phyloP scores from a whole-genome alignment of 2,113 vertebrate species.

The Malurus alboscapulatus region DNA sequence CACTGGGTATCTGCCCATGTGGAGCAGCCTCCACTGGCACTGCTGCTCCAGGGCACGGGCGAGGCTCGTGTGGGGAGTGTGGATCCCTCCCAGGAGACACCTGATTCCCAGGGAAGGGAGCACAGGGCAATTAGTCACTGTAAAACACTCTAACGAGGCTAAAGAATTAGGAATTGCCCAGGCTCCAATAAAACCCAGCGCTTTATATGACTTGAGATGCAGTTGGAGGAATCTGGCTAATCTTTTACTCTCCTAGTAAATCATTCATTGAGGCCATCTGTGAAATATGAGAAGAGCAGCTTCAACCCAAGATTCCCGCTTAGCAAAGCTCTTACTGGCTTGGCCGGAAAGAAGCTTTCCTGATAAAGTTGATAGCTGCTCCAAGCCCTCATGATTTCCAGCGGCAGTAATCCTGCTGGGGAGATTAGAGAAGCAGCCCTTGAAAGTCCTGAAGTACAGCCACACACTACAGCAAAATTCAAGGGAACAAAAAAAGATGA shows the following conservation, averaged over 20 bases:
- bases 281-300: slow-evolving; percentile 57
- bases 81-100: neutral
- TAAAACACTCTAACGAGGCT: neutral
- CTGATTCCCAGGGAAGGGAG: neutral
- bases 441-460: neutral
- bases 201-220: neutral
- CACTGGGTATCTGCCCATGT: neutral
- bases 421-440: slow-evolving; percentile 7
- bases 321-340: slow-evolving; percentile 13
- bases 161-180: neutral
- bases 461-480: neutral
- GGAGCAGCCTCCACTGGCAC: neutral
- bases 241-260: slow-evolving; percentile 63
- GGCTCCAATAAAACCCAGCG: neutral
- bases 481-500: neutral
- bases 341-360: slow-evolving; percentile 46
- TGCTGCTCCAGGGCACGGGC: fast-evolving
- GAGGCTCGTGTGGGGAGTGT: fast-evolving
- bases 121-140: neutral
- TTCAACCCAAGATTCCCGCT: neutral
- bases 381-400: slow-evolving; percentile 35
- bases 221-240: slow-evolving; percentile 57
- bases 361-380: slow-evolving; percentile 40
- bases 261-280: slow-evolving; percentile 60
- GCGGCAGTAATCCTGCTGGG: slow-evolving; percentile 37